Conservation (phyloP, 1,140 invertebrate genomes). For the Notospermus geniculatus region DNA sequence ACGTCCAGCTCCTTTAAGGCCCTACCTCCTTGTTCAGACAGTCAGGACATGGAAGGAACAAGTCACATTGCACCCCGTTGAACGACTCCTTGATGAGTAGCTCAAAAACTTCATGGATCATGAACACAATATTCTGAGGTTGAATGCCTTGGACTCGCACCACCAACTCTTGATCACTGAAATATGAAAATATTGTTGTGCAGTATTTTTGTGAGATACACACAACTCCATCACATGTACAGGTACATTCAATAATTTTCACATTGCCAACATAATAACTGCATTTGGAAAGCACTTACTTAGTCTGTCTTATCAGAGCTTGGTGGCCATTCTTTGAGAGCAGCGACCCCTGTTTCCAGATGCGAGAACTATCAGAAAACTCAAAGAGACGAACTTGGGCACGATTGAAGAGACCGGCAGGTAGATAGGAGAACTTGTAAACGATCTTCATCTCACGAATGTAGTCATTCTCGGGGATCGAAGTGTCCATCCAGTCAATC, state of each 20-base stretch:
- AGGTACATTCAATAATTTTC: too few relatives aligned
- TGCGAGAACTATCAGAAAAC: constrained; percentile 43
- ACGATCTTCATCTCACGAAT: constrained; percentile 43
- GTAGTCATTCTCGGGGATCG: too few relatives aligned
- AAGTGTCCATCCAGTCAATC: too few relatives aligned
- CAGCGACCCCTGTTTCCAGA: constrained; percentile 50
- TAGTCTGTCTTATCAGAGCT: constrained; percentile 37
- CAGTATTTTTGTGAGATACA: background rate
- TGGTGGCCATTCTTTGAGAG: constrained; percentile 45
- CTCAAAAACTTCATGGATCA: constrained; percentile 52
- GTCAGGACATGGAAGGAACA: constrained; percentile 48
- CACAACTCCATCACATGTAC: too few relatives aligned
- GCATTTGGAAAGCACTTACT: constrained; percentile 14
- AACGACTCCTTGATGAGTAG: constrained; percentile 51
- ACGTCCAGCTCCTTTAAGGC: too few relatives aligned
- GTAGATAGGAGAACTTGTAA: constrained; percentile 50
- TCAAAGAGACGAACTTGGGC: constrained; percentile 49
- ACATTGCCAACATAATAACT: too few relatives aligned
- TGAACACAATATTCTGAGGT: constrained; percentile 51
- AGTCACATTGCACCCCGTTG: constrained; percentile 49
- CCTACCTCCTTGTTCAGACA: constrained; percentile 29
- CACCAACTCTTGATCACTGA: constrained; percentile 39
- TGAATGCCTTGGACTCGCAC: constrained; percentile 47
- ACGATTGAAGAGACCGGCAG: constrained; percentile 53
- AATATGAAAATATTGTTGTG: background rate